Conservation (phyloP, 2,113 vertebrate genomes). For the Perognathus longimembris region DNA sequence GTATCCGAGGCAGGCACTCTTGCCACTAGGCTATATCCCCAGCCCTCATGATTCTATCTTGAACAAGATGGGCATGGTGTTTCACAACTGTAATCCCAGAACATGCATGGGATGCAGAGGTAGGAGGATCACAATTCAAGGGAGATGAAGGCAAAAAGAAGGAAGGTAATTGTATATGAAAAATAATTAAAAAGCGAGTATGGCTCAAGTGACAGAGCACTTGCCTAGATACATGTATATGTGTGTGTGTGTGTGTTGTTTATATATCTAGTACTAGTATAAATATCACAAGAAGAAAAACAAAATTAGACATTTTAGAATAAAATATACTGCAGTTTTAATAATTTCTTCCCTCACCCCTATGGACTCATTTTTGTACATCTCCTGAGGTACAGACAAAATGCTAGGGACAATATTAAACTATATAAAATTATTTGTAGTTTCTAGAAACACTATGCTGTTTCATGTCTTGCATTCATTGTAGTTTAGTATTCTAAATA, state of each 20-base stretch:
- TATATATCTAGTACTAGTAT: not conserved
- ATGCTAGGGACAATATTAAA: slow-evolving; percentile 24
- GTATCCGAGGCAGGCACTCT: too few species aligned
- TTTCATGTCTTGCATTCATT: slow-evolving; percentile 22
- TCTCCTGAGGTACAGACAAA: not conserved
- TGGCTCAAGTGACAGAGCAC: too few species aligned
- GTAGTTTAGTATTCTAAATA: slow-evolving; percentile 37
- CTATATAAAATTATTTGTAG: not conserved
- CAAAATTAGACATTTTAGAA: slow-evolving; percentile 23
- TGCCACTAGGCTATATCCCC: too few species aligned
- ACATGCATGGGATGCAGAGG: too few species aligned
- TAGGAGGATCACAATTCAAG: too few species aligned
- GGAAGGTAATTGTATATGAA: too few species aligned
- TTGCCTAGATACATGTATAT: not conserved
- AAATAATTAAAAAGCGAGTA: too few species aligned
- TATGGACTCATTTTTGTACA: not conserved
- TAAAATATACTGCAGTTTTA: slow-evolving; percentile 7
- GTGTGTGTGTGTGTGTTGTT: not conserved
- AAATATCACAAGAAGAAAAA: slow-evolving; percentile 25
- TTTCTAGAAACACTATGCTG: slow-evolving; percentile 28
- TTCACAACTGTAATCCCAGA: too few species aligned
- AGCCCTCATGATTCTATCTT: too few species aligned
- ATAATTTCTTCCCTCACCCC: slow-evolving; percentile 29
- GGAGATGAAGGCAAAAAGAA: too few species aligned
- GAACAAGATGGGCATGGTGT: too few species aligned